These are phyloP conservation scores for Nymphicus hollandicus DNA, from an alignment of 2,113 vertebrate species.

Conservation along the genomic window DNA sequence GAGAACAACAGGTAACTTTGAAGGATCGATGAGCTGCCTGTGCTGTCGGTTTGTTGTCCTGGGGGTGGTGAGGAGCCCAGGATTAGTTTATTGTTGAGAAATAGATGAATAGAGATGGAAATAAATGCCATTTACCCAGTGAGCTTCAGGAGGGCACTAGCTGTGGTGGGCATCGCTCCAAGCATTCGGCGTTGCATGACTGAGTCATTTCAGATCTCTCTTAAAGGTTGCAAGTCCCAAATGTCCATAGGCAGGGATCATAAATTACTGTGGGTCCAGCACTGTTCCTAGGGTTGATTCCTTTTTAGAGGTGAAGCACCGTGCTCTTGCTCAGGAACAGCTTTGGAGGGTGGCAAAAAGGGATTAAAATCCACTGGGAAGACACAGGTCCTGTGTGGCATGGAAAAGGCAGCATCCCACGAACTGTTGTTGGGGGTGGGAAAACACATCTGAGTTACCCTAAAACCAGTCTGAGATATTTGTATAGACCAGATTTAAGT, in stretches of 20 bases:
- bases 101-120: not conserved
- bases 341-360: not conserved
- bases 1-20: not conserved
- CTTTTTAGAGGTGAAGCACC: not conserved
- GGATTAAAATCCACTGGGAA: not conserved
- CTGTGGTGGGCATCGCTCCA: not conserved
- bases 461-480: not conserved
- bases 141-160: not conserved
- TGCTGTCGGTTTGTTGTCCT: not conserved
- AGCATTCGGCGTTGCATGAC: not conserved
- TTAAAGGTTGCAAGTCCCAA: not conserved
- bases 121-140: not conserved
- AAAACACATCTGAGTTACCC: not conserved
- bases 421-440: accelerated
- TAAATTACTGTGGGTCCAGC: not conserved
- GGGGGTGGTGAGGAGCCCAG: not conserved
- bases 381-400: accelerated
- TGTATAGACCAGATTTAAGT: not conserved
- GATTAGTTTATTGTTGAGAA: not conserved
- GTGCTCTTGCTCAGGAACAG: not conserved
- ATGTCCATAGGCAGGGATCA: not conserved
- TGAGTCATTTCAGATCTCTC: not conserved
- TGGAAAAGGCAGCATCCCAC: accelerated
- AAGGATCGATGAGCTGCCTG: not conserved
- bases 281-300: not conserved